Base-by-base conservation (phyloP, 1,140 invertebrate genomes). In the Drosophila grimshawi region DNA sequence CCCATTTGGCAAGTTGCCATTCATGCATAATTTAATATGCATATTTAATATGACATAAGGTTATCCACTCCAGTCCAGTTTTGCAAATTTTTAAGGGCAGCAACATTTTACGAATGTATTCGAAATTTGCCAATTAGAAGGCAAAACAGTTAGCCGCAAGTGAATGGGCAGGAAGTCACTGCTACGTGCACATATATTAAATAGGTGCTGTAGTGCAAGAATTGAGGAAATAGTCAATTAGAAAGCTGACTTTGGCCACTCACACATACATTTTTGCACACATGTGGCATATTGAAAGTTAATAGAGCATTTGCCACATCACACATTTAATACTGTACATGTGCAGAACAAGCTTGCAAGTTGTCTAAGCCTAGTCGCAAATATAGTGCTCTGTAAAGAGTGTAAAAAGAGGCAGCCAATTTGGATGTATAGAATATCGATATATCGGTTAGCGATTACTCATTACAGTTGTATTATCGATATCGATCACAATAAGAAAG, bases 211-310 rank as follows among this genome's bases (percentile, higher is more conserved):
- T 29, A 45, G 43, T 10, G 39, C 53, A 51, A 46, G 55, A 64
- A 64, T 74, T 74, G 53, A 78, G 75, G 75, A 78, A 78, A 60
- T 74, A 33, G 71, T 55, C 75, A 78, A 78, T 78, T 74, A 74
- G 55, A 64, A 27, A 49, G 48, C 43, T 61, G 41, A 65, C 55
- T 60, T 65, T 57, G 19, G 10, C 39, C 5, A 19, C 19, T 3
- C 8, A 27, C 7, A 56, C 52, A 30, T 30, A 37, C 41, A 51
- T 29, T 33, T 27, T 48, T n/a, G 60, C 46, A 33, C 35, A 62
- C 19, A 39, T 55, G 52, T 67, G 46, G 59, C 57, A 73, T 67
- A 63, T 76, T 71, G 59, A 61, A 67, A 74, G 46, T 59, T 67
- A 77, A 77, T 74, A 53, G 75, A 63, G 69, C 69, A 73, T 63